These are phyloP conservation scores for Phania funesta DNA, from an alignment of 2,888 invertebrate species.

Conservation along the genomic window DNA sequence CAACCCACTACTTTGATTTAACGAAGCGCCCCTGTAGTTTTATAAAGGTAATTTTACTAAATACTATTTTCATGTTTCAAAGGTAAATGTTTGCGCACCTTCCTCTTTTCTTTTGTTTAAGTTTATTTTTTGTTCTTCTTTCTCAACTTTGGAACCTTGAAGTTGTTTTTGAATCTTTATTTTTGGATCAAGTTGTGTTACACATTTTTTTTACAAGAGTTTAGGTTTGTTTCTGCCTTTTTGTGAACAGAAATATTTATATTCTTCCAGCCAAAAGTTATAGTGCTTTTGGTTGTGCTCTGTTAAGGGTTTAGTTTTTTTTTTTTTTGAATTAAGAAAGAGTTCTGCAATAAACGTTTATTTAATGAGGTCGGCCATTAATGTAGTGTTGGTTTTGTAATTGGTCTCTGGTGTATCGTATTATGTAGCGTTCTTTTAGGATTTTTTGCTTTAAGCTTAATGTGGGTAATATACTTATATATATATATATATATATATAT, in stretches of 20 bases:
- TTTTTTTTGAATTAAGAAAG: constrained; percentile 2
- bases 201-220: background rate
- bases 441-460: constrained; percentile 9
- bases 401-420: constrained; percentile 53
- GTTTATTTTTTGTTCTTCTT: background rate
- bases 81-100: constrained; percentile 5
- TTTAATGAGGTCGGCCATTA: constrained; percentile 61
- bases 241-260: too few species aligned
- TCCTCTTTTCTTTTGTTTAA: background rate
- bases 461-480: too few species aligned
- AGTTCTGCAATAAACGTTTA: constrained; percentile 41
- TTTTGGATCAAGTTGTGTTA: background rate
- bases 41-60: constrained; percentile 38
- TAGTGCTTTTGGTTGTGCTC: background rate
- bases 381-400: constrained; percentile 55
- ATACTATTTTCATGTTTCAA: constrained; percentile 41
- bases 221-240: background rate
- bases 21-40: background rate
- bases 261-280: too few species aligned
- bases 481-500: too few species aligned
- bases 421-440: background rate
- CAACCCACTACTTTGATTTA: constrained; percentile 1
- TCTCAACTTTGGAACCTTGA: background rate
- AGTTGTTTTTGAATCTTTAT: constrained; percentile 2
- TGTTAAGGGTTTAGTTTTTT: constrained; percentile 1